Percentiles rank a stretch among this genome's conserved stretches.
phyloP scores from a whole-genome alignment of 2,888 invertebrate genomes.

The Parthenolecanium corni region DNA sequence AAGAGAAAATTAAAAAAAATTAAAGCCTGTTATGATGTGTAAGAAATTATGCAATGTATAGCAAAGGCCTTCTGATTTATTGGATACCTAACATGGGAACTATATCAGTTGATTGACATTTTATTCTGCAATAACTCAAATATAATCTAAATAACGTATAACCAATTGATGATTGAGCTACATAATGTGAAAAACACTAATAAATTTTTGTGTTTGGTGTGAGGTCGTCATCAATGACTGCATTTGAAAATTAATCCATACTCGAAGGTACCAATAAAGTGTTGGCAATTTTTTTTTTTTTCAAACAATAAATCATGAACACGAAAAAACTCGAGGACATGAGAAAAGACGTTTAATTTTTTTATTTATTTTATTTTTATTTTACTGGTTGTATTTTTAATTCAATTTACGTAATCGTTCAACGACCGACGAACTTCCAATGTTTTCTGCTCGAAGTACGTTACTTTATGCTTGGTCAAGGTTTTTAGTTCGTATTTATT shows the following conservation, averaged over 20 bases:
- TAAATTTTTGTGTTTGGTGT: background rate
- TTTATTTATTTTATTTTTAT: too few species aligned
- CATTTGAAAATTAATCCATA: too few species aligned
- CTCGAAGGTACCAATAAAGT: too few species aligned
- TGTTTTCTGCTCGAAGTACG: conserved; percentile 15
- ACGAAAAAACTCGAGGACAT: too few species aligned
- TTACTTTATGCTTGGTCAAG: conserved; percentile 10
- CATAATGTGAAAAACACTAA: background rate
- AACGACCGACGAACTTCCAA: conserved; percentile 9
- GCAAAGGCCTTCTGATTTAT: too few species aligned
- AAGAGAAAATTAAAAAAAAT: too few species aligned
- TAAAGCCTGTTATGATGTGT: too few species aligned
- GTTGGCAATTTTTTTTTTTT: background rate
- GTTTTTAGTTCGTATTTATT: background rate
- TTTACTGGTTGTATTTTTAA: background rate
- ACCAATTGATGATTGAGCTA: background rate
- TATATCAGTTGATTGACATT: background rate
- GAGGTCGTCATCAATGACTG: too few species aligned
- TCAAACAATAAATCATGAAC: too few species aligned
- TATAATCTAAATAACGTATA: background rate
- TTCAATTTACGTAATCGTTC: conserved; percentile 3
- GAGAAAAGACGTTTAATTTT: too few species aligned
- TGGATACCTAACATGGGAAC: too few species aligned
- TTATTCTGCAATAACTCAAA: background rate
- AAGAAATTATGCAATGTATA: too few species aligned